Conservation (phyloP, 2,888 invertebrate genomes). For the Brachyptera risi region DNA sequence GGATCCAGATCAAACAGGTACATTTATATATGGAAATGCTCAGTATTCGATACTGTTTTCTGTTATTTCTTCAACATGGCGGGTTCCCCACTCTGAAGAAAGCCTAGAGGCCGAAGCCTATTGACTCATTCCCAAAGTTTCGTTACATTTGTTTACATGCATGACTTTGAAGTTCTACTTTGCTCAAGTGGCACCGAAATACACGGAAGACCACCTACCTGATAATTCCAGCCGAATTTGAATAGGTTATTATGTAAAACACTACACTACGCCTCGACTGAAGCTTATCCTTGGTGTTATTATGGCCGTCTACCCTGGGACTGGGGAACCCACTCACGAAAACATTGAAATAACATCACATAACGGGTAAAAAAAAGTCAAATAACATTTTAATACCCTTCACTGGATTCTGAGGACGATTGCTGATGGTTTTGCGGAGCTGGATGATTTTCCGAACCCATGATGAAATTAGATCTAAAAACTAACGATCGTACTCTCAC, state of each 20-base stretch:
- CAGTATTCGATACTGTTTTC: conserved; percentile 29
- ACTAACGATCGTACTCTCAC: conserved; percentile 42
- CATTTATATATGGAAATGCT: conserved; percentile 21
- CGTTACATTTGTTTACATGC: conserved; percentile 29
- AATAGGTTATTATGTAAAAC: conserved; percentile 41
- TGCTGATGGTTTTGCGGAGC: conserved; percentile 46
- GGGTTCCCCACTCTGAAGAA: conserved; percentile 47
- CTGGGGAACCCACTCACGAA: conserved; percentile 39
- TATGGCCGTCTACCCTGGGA: conserved; percentile 39
- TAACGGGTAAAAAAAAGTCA: conserved; percentile 34
- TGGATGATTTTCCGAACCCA: conserved; percentile 50
- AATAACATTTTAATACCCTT: conserved; percentile 46
- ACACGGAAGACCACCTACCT: conserved; percentile 42
- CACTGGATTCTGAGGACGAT: conserved; percentile 45
- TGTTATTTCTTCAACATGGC: conserved; percentile 46
- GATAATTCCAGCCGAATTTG: conserved; percentile 41
- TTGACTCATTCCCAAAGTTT: conserved; percentile 37
- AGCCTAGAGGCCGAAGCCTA: conserved; percentile 43
- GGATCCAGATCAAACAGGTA: conserved; percentile 20
- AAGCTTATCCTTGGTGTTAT: conserved; percentile 38
- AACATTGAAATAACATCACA: conserved; percentile 35
- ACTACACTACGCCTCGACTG: conserved; percentile 44
- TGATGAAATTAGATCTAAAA: conserved; percentile 47
- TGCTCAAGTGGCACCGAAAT: conserved; percentile 35
- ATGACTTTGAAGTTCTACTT: conserved; percentile 26